Evolutionary conservation across 2,797 vertebrate species (phyloP).

Genomic region (Acanthurus leucopareius): DNA sequence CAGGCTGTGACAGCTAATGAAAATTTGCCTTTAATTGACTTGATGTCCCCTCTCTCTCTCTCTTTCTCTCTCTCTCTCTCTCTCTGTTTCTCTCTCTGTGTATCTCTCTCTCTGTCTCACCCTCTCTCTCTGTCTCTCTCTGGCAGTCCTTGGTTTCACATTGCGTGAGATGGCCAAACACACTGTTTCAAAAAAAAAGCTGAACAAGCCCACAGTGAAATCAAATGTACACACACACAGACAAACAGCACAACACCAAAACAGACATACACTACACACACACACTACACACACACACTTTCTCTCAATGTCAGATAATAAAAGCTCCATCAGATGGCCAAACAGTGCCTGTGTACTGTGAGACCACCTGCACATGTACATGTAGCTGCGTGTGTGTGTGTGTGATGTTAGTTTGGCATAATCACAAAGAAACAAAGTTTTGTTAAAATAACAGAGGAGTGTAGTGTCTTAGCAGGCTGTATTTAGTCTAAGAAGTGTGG

Average conservation of each 20-base stretch:
- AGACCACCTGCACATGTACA: constrained; percentile 11
- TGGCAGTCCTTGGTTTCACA: constrained; percentile 59
- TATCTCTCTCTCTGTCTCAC: background rate
- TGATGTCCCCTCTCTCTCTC: background rate
- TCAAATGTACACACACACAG: constrained; percentile 37
- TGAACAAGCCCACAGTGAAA: constrained; percentile 36
- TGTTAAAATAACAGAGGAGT: constrained; percentile 45
- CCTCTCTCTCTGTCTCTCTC: constrained; percentile 2
- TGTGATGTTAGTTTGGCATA: constrained; percentile 25
- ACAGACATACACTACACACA: constrained; percentile 2
- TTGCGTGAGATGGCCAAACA: constrained; percentile 49
- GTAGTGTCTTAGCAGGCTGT: constrained; percentile 36
- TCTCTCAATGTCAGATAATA: constrained; percentile 35
- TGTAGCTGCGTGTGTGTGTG: constrained; percentile 16
- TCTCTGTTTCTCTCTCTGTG: constrained; percentile 25
- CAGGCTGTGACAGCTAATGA: constrained; percentile 39
- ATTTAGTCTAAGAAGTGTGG: constrained; percentile 44
- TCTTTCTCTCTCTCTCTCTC: constrained; percentile 23
- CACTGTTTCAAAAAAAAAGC: constrained; percentile 32
- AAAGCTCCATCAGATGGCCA: constrained; percentile 43
- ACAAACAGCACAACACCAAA: constrained; percentile 3
- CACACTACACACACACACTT: constrained; percentile 8
- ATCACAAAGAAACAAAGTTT: constrained; percentile 44
- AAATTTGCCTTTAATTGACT: constrained; percentile 41
- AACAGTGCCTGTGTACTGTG: constrained; percentile 31